phyloP scores from a whole-genome alignment of 2,113 vertebrate species.

The Melanerpes formicivorus region DNA sequence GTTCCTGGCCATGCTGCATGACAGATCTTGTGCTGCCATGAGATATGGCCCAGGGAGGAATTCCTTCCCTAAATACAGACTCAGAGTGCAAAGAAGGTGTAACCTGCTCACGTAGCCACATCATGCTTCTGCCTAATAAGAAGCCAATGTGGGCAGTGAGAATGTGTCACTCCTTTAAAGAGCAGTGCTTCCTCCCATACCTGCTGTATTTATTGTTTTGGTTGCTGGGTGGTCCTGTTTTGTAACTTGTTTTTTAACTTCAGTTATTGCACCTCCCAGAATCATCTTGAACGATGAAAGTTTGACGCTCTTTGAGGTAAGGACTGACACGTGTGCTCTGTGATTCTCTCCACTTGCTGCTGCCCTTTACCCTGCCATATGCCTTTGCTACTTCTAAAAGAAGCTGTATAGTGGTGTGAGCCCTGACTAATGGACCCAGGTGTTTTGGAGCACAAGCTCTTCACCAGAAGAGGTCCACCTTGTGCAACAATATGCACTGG shows the following conservation, averaged over 20 bases:
- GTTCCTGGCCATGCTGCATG: not conserved
- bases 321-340: not conserved
- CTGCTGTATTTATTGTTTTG: slow-evolving; percentile 6
- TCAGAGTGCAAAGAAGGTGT: not conserved
- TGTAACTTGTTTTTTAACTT: slow-evolving; percentile 56
- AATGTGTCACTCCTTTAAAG: not conserved
- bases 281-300: slow-evolving; percentile 68
- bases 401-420: not conserved
- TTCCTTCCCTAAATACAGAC: not conserved
- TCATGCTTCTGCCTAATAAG: not conserved
- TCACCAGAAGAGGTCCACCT: slow-evolving; percentile 56
- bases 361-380: not conserved
- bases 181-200: not conserved
- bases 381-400: not conserved
- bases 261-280: slow-evolving; percentile 81
- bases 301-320: slow-evolving; percentile 82
- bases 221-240: slow-evolving; percentile 19
- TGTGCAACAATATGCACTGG: slow-evolving; percentile 19
- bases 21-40: not conserved
- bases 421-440: not conserved
- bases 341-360: not conserved
- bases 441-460: slow-evolving; percentile 15
- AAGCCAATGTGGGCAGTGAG: not conserved
- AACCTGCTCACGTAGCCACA: not conserved
- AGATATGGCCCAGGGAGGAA: not conserved